These are phyloP conservation scores for Drosophila serrata DNA, from an alignment of 1,140 invertebrate genomes.

Conservation along the genomic window DNA sequence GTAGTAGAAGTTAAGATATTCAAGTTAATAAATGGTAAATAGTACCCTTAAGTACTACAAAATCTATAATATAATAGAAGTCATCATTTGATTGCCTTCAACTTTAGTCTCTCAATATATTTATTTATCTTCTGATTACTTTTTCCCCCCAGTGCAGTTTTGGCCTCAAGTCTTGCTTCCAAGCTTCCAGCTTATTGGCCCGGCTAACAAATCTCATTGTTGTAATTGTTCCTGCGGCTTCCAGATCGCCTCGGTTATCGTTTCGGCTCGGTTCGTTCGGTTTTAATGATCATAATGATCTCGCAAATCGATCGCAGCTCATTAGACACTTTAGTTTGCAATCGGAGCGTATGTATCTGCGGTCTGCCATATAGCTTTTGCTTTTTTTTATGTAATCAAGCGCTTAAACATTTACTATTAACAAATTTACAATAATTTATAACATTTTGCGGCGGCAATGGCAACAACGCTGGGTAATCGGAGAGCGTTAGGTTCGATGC, in stretches of 20 bases:
- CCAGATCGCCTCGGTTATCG: conserved; percentile 31
- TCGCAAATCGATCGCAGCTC: conserved; percentile 59
- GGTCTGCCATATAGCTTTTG: conserved; percentile 1
- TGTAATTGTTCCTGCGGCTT: conserved; percentile 62
- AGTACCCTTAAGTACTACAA: too few species aligned
- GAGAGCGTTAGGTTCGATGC: conserved; percentile 35
- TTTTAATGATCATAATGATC: conserved; percentile 49
- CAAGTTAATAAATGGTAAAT: too few species aligned
- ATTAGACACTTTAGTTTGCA: conserved; percentile 48
- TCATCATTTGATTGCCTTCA: too few species aligned
- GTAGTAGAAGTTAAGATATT: neutral
- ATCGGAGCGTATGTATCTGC: conserved; percentile 16
- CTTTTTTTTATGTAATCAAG: conserved; percentile 58
- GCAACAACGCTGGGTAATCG: conserved; percentile 19
- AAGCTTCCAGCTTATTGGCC: conserved; percentile 51
- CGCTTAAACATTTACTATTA: conserved; percentile 68
- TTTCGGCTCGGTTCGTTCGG: conserved; percentile 22
- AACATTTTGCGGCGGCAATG: conserved; percentile 34
- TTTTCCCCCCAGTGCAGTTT: conserved; percentile 12
- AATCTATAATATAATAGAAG: too few species aligned
- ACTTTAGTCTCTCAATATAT: neutral
- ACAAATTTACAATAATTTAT: conserved; percentile 58
- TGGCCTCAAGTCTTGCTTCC: conserved; percentile 57
- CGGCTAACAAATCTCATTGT: conserved; percentile 54
- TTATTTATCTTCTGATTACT: neutral